Percentiles rank a stretch among this genome's conserved stretches.
phyloP scores from a whole-genome alignment of 2,797 vertebrate species.

The Margarornis squamiger region DNA sequence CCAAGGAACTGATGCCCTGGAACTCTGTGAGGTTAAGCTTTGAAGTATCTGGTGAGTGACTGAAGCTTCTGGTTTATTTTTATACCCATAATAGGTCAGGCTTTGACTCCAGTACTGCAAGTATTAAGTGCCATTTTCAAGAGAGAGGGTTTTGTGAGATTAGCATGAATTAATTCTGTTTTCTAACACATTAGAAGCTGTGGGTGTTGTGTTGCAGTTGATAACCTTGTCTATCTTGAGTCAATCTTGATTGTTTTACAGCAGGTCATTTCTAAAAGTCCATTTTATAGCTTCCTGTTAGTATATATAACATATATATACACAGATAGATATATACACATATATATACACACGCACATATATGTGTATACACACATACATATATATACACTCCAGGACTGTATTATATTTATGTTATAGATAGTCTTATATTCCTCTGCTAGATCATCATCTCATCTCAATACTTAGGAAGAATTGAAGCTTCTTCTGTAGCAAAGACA shows the following conservation, averaged over 20 bases:
- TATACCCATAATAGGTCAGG: not conserved
- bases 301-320: not conserved
- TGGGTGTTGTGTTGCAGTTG: not conserved
- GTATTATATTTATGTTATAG: not conserved
- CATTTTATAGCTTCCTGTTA: not conserved
- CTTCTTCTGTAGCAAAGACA: not conserved
- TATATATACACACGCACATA: not conserved
- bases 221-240: not conserved
- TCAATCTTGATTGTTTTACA: not conserved
- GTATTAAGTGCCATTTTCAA: not conserved
- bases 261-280: not conserved
- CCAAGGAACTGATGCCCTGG: constrained; percentile 84
- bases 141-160: not conserved
- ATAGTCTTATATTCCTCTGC: not conserved
- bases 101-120: not conserved
- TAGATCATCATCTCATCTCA: not conserved
- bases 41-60: constrained; percentile 83
- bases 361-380: not conserved
- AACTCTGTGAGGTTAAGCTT: constrained; percentile 87
- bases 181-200: not conserved
- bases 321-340: not conserved
- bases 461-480: not conserved
- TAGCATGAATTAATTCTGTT: not conserved
- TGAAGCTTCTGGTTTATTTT: not conserved
- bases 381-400: not conserved